Percentiles rank a stretch among this genome's conserved stretches.
These are phyloP conservation scores for Falco berigora DNA, from an alignment of 2,797 vertebrate genomes.

Conservation along the genomic window DNA sequence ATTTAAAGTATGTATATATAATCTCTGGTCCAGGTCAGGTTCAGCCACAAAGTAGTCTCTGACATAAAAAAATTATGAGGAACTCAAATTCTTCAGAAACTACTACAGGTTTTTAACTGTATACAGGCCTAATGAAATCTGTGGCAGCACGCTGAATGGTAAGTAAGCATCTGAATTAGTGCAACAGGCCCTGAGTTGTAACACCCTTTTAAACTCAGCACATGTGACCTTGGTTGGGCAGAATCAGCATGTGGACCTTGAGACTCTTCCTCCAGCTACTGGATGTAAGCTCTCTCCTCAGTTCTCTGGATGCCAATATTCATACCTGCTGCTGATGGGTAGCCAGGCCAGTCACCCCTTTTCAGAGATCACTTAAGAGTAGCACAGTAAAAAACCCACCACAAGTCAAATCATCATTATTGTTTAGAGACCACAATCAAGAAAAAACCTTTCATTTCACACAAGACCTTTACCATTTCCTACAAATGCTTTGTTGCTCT, in stretches of 20 bases:
- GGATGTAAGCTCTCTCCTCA: not conserved
- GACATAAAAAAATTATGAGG: not conserved
- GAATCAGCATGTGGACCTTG: not conserved
- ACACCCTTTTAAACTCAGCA: not conserved
- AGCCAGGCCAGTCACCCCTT: not conserved
- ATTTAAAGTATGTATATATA: not conserved
- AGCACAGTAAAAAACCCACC: not conserved
- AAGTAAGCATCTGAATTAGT: not conserved
- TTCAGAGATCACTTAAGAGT: not conserved
- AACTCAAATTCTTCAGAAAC: not conserved
- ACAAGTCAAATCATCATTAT: not conserved
- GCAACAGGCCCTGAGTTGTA: rapidly evolving
- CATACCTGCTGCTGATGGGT: not conserved
- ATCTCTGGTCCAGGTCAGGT: not conserved
- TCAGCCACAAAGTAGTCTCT: not conserved
- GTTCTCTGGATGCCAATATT: not conserved
- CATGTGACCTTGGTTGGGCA: not conserved
- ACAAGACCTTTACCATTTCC: not conserved
- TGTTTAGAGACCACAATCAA: not conserved
- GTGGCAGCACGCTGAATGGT: not conserved
- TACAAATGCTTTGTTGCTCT: not conserved
- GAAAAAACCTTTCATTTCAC: not conserved
- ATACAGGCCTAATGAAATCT: not conserved
- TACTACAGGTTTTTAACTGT: not conserved
- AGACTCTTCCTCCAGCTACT: not conserved